These are phyloP conservation scores for Monopterus albus DNA, from an alignment of 2,113 vertebrate genomes.

Conservation along the genomic window DNA sequence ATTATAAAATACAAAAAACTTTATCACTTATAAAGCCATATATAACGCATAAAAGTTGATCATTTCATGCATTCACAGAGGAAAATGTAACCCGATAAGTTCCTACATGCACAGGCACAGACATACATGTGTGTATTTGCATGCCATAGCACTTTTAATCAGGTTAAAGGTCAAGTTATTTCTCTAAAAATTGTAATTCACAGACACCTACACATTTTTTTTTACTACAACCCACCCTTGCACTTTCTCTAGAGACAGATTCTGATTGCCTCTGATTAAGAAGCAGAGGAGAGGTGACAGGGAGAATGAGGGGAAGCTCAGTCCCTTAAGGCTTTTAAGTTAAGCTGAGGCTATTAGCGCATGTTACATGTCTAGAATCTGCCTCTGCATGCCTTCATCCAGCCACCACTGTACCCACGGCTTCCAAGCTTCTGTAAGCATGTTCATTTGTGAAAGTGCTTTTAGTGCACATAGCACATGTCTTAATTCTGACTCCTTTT, in stretches of 20 bases:
- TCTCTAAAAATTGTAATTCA: background rate
- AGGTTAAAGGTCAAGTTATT: background rate
- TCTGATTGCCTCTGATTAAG: constrained; percentile 60
- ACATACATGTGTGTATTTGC: background rate
- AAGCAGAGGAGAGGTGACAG: constrained; percentile 24
- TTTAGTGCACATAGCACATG: constrained; percentile 10
- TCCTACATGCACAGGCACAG: background rate
- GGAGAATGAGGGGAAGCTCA: constrained; percentile 17
- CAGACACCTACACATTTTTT: constrained; percentile 21
- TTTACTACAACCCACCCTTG: constrained; percentile 8
- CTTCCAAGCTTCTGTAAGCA: constrained; percentile 6
- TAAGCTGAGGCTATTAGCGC: constrained; percentile 79
- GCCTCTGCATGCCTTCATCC: constrained; percentile 64
- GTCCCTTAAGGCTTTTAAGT: constrained; percentile 79
- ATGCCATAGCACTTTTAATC: background rate
- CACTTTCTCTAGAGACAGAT: constrained; percentile 32
- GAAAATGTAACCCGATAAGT: background rate
- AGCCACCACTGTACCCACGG: constrained; percentile 51
- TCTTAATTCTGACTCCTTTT: background rate
- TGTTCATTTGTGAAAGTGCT: constrained; percentile 26
- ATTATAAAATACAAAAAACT: background rate
- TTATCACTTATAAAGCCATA: constrained; percentile 2
- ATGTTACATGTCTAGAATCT: constrained; percentile 81
- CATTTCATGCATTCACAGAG: background rate
- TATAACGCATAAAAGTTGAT: background rate